Conservation (phyloP, 2,888 invertebrate species). For the Pristionchus entomophagus region DNA sequence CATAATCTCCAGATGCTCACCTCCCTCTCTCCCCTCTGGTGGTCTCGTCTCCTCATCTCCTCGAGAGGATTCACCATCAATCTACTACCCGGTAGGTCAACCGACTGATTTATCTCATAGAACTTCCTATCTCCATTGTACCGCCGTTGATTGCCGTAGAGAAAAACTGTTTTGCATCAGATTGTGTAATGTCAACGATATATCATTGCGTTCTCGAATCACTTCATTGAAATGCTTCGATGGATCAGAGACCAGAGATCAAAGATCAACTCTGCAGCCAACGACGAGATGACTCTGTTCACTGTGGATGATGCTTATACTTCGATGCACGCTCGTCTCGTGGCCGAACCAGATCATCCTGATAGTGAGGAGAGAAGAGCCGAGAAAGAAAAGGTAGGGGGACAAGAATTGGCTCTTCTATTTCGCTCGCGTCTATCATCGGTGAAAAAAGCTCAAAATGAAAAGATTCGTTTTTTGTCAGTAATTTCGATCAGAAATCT, state of each 20-base stretch:
- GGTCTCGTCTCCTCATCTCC: conserved; percentile 72
- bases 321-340: not conserved
- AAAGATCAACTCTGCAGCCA: conserved; percentile 11
- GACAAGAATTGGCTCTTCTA: too few relatives aligned
- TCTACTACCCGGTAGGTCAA: conserved; percentile 9
- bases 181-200: too few relatives aligned
- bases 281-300: conserved; percentile 45
- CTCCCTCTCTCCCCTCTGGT: conserved; percentile 66
- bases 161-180: too few relatives aligned
- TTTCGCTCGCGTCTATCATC: too few relatives aligned
- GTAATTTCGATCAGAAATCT: too few relatives aligned
- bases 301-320: conserved; percentile 46
- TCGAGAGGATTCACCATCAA: conserved; percentile 71
- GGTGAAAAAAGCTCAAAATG: too few relatives aligned
- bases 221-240: too few relatives aligned
- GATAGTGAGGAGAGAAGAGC: conserved; percentile 7
- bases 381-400: conserved; percentile 26
- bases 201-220: too few relatives aligned
- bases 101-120: too few relatives aligned
- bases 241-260: conserved; percentile 17
- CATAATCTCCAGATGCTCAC: conserved; percentile 56
- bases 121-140: too few relatives aligned
- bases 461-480: not conserved
- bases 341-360: not conserved
- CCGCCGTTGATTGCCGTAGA: too few relatives aligned